phyloP scores from a whole-genome alignment of 2,797 vertebrate species.

The Sternotherus odoratus region DNA sequence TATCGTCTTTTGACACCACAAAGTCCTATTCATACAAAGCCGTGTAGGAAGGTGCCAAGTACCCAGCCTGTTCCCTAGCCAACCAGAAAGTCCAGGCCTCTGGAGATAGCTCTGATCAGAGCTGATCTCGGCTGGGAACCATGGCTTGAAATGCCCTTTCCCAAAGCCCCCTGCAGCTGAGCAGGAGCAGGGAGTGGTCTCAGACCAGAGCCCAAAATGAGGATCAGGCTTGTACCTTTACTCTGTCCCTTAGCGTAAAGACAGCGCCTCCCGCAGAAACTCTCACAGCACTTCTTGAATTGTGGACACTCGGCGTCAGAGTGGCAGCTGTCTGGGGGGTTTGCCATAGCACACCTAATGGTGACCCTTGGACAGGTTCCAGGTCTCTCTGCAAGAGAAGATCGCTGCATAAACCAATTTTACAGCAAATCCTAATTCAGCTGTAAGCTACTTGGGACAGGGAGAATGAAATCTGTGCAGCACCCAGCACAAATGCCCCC shows the following conservation, averaged over 20 bases:
- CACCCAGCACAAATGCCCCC: neutral
- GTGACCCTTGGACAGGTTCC: neutral
- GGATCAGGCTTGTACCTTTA: neutral
- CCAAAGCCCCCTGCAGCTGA: neutral
- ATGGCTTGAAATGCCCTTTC: neutral
- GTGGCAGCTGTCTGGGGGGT: rapidly evolving
- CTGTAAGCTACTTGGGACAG: neutral
- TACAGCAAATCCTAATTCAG: neutral
- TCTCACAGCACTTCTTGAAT: rapidly evolving
- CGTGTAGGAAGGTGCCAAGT: neutral
- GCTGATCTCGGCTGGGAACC: neutral
- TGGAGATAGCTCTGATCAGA: neutral
- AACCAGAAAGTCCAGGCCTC: neutral
- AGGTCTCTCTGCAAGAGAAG: neutral
- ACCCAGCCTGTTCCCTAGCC: neutral
- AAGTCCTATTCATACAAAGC: neutral
- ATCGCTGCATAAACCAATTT: neutral
- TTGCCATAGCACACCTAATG: rapidly evolving
- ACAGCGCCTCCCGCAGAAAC: rapidly evolving
- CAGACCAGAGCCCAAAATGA: rapidly evolving
- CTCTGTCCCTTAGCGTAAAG: rapidly evolving
- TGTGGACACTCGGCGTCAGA: rapidly evolving
- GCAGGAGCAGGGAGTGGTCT: rapidly evolving
- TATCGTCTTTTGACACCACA: neutral
- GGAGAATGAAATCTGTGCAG: neutral